Conservation (phyloP, 1,140 invertebrate species). For the Apis cerana region DNA sequence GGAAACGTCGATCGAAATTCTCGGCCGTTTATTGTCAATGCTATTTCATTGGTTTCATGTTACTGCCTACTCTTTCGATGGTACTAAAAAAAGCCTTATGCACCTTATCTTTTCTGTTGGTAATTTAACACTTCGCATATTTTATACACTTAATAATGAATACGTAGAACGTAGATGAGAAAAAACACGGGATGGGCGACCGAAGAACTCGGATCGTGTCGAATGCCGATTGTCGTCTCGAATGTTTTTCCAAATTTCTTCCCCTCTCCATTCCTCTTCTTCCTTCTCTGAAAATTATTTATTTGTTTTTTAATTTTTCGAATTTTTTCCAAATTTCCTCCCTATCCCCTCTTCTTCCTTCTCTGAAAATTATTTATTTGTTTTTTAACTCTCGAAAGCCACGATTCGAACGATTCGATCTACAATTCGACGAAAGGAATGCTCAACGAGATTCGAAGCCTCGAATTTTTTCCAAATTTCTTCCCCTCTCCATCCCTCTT, state of each 20-base stretch:
- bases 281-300: neutral
- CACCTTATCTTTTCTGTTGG: slow-evolving; percentile 81
- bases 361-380: too few relatives aligned
- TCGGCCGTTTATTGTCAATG: slow-evolving; percentile 96
- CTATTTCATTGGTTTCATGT: slow-evolving; percentile 99
- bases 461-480: neutral
- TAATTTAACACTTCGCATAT: slow-evolving; percentile 80
- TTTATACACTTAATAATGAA: slow-evolving; percentile 62
- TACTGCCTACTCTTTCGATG: slow-evolving; percentile 97
- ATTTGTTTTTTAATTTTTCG: neutral
- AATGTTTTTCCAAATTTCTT: neutral
- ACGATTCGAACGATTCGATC: too few relatives aligned
- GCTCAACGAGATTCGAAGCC: too few relatives aligned
- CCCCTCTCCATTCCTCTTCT: too few relatives aligned
- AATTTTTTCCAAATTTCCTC: too few relatives aligned
- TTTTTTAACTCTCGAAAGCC: too few relatives aligned
- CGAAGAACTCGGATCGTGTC: neutral
- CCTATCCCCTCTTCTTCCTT: too few relatives aligned
- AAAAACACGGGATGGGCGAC: slow-evolving; percentile 21
- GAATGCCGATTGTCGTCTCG: neutral
- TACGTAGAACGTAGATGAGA: slow-evolving; percentile 66
- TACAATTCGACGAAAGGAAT: too few relatives aligned
- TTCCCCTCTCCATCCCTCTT: too few relatives aligned
- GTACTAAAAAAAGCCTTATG: slow-evolving; percentile 84
- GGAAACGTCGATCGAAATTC: slow-evolving; percentile 92